Percentiles rank a stretch among this genome's conserved stretches.
Evolutionary conservation across 2,797 vertebrate species (phyloP).

Genomic region (Trematomus bernacchii): DNA sequence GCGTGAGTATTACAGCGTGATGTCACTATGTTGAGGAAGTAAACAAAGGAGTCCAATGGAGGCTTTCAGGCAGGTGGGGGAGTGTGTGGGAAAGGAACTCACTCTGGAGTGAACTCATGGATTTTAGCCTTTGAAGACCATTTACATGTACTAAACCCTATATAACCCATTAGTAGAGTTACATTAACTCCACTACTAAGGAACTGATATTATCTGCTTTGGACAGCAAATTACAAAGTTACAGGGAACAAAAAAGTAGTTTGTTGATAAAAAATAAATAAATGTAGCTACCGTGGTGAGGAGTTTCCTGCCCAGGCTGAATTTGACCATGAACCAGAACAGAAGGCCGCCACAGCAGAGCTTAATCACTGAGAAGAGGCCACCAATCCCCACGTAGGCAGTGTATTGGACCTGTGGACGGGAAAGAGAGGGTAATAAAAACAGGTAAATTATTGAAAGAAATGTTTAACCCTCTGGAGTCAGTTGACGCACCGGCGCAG

Average conservation of each 20-base stretch:
- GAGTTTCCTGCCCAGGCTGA: conserved; percentile 89
- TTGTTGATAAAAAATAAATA: background rate
- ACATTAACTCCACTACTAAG: background rate
- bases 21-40: too few species aligned
- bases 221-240: background rate
- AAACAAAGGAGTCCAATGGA: too few species aligned
- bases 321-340: conserved; percentile 89
- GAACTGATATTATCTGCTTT: background rate
- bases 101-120: too few species aligned
- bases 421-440: background rate
- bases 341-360: conserved; percentile 88
- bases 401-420: conserved; percentile 87
- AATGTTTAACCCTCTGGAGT: too few species aligned
- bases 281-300: conserved; percentile 84
- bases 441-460: background rate
- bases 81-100: too few species aligned
- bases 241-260: background rate
- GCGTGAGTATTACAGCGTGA: too few species aligned
- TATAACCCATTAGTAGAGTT: too few species aligned
- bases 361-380: conserved; percentile 85
- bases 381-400: conserved; percentile 83
- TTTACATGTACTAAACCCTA: too few species aligned
- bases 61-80: too few species aligned
- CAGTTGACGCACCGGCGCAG: too few species aligned
- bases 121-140: too few species aligned